phyloP scores from a whole-genome alignment of 2,888 invertebrate species.

The Linnaemya vulpina region DNA sequence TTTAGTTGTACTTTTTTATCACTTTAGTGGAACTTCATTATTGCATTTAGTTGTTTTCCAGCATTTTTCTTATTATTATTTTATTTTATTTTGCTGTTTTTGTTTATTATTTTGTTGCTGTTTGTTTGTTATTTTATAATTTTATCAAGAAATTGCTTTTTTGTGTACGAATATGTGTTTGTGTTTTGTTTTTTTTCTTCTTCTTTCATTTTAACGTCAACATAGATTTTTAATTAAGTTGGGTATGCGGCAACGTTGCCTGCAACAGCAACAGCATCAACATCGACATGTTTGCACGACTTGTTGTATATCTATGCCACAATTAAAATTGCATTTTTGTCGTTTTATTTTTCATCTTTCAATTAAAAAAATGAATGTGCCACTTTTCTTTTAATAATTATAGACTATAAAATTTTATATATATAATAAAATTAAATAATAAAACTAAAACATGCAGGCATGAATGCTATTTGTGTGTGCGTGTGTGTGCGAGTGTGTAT shows the following conservation, averaged over 20 bases:
- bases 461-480: too few relatives aligned
- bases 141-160: conserved; percentile 72
- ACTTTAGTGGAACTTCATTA: conserved; percentile 42
- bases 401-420: conserved; percentile 40
- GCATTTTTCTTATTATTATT: conserved; percentile 1
- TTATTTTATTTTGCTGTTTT: conserved; percentile 33
- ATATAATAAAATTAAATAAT: conserved; percentile 42
- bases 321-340: conserved; percentile 71
- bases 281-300: conserved; percentile 71
- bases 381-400: conserved; percentile 57
- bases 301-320: conserved; percentile 67
- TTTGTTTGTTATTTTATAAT: conserved; percentile 67
- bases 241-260: conserved; percentile 64
- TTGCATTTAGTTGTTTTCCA: conserved; percentile 26
- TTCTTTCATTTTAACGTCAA: conserved; percentile 69
- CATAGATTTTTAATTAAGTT: conserved; percentile 72
- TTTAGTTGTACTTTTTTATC: conserved; percentile 46
- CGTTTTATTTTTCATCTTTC: conserved; percentile 77
- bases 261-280: conserved; percentile 68
- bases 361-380: conserved; percentile 76
- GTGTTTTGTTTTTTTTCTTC: conserved; percentile 16
- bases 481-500: neutral
- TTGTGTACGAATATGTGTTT: conserved; percentile 26
- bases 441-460: neutral
- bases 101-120: conserved; percentile 41